Evolutionary conservation across 2,888 invertebrate genomes (phyloP).

Genomic region (Dinocampus coccinellae): DNA sequence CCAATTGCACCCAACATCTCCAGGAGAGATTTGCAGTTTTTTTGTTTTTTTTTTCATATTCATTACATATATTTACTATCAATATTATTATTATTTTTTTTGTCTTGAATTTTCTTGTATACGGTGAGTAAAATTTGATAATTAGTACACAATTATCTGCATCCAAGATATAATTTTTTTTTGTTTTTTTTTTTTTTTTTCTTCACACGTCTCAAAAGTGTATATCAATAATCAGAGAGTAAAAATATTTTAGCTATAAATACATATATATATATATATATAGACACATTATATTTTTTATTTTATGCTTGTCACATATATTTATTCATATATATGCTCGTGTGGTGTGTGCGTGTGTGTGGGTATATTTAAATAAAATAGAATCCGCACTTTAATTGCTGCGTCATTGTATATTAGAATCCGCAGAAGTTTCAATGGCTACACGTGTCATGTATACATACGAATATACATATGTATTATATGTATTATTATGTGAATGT

Average conservation of each 20-base stretch:
- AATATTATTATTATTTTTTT: no score
- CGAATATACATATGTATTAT: no score
- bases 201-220: neutral
- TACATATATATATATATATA: no score
- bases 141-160: neutral
- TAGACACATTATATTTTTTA: neutral
- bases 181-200: neutral
- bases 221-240: constrained; percentile 11
- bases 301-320: neutral
- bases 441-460: no score
- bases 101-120: no score
- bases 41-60: neutral
- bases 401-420: neutral
- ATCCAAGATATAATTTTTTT: neutral
- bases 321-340: no score
- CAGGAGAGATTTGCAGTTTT: neutral
- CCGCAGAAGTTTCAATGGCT: neutral
- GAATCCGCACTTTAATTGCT: neutral
- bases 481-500: neutral
- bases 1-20: neutral
- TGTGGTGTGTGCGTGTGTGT: no score
- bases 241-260: constrained; percentile 4
- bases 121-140: no score
- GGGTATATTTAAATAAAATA: no score
- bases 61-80: neutral